Conservation (phyloP, 2,113 vertebrate species). For the Callorhinus ursinus region DNA sequence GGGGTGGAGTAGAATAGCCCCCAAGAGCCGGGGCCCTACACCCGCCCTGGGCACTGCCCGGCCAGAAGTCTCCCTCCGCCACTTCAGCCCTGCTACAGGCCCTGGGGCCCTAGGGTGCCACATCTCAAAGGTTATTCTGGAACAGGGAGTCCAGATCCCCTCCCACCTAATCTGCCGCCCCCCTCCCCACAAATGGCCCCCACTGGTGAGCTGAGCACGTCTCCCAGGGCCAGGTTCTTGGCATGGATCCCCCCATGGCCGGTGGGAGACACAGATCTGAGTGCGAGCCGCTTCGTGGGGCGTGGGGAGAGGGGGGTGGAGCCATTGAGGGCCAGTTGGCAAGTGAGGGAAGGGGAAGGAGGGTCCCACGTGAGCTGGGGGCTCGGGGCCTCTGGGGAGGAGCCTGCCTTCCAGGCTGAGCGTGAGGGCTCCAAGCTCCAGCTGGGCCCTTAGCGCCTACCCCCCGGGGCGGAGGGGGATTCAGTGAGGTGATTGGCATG, state of each 20-base stretch:
- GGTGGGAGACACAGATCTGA: background rate
- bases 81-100: background rate
- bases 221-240: background rate
- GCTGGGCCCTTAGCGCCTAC: background rate
- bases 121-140: background rate
- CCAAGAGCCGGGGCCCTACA: background rate
- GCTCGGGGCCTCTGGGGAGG: background rate
- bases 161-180: accelerated
- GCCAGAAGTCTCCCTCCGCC: too few species aligned
- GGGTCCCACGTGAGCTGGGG: background rate
- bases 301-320: background rate
- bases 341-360: too few species aligned
- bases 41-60: too few species aligned
- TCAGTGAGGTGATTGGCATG: background rate
- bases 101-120: background rate
- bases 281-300: background rate
- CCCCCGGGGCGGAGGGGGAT: accelerated
- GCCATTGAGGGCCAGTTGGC: background rate
- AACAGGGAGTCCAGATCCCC: too few species aligned
- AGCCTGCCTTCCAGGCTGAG: background rate
- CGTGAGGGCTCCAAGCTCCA: background rate
- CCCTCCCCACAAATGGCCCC: background rate
- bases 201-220: background rate
- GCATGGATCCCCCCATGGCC: background rate
- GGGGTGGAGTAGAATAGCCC: background rate